Base-by-base conservation (phyloP, 2,797 vertebrate species). In the Mycteria americana region DNA sequence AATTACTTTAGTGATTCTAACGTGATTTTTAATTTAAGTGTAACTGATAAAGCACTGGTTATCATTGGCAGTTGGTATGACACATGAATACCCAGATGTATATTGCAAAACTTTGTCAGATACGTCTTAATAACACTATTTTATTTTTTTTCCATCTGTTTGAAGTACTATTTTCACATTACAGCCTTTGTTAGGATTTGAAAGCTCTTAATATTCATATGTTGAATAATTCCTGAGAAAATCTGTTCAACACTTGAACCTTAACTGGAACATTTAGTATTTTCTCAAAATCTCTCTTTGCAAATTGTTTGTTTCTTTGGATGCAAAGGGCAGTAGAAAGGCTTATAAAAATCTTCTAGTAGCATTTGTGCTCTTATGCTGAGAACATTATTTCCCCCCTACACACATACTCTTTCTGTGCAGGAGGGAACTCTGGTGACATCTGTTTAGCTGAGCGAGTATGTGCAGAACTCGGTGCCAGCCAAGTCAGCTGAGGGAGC, bases 141-240 rank as follows among this genome's bases (percentile, higher is more conserved):
- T 82, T 65, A 7, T 13, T 92, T 95, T 92, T 56, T 91, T 72
- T 6, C 96, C 96, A 93, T 97, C 94, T 95, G 94, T 82, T 96
- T 96, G 35, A 95, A 96, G 80, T 74, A 94, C 85, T 95, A 41
- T 96, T 96, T 96, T 96, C 92, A 94, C 65, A 67, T 96, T 93
- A 48, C 85, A 92, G 77, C 59, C 80, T 97, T 96, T 95, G 95
- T 96, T 97, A 92, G 94, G 74, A 85, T 92, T 89, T 95, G 89
- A 96, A 94, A 93, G 80, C 92, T 95, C 95, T 96, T 97, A 97
- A 97, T 97, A 97, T 97, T 96, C 95, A 85, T 96, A 86, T 94
- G 96, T 91, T 96, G 96, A 96, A 95, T 95, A 96, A 96, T 97
- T 95, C 90, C 92, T 95, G 93, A 97, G 96, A 95, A 97, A 97